Evolutionary conservation across 2,888 invertebrate genomes (phyloP).

Genomic region (Metacarcinus magister): DNA sequence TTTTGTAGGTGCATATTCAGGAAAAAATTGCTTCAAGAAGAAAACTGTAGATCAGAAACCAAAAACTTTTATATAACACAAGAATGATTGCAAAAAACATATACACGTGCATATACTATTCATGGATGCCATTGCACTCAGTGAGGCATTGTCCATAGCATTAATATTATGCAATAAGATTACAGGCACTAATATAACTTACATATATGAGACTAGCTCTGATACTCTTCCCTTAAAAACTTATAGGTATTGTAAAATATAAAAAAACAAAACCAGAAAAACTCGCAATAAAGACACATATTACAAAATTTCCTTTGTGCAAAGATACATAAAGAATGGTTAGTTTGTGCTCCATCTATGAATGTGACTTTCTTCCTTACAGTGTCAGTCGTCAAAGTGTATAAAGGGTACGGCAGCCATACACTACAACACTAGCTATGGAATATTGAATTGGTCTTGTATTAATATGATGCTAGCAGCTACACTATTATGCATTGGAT

Average conservation of each 20-base stretch:
- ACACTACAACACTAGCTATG: not conserved
- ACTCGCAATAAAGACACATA: slow-evolving; percentile 11
- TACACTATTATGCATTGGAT: not conserved
- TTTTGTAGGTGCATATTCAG: not conserved
- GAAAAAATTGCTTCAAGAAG: not conserved
- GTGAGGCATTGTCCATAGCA: slow-evolving; percentile 17
- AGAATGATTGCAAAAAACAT: not conserved
- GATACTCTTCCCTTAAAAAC: slow-evolving; percentile 45
- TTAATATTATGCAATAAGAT: slow-evolving; percentile 46
- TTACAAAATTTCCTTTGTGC: not conserved
- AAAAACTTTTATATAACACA: not conserved
- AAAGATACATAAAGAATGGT: not conserved
- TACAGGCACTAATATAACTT: slow-evolving; percentile 49
- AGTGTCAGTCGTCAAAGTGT: not conserved
- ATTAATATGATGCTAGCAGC: not conserved
- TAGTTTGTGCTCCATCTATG: not conserved
- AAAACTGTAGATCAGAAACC: not conserved
- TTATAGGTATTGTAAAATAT: not conserved
- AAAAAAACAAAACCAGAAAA: not conserved
- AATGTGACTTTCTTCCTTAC: not conserved
- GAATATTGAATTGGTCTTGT: not conserved
- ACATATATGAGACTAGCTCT: slow-evolving; percentile 19
- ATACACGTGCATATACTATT: not conserved
- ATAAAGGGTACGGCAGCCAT: not conserved
- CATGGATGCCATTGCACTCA: not conserved